Evolutionary conservation across 2,113 vertebrate genomes (phyloP), one percentile per base, ranked within the genome.

Genomic region (Centropristis striata): DNA sequence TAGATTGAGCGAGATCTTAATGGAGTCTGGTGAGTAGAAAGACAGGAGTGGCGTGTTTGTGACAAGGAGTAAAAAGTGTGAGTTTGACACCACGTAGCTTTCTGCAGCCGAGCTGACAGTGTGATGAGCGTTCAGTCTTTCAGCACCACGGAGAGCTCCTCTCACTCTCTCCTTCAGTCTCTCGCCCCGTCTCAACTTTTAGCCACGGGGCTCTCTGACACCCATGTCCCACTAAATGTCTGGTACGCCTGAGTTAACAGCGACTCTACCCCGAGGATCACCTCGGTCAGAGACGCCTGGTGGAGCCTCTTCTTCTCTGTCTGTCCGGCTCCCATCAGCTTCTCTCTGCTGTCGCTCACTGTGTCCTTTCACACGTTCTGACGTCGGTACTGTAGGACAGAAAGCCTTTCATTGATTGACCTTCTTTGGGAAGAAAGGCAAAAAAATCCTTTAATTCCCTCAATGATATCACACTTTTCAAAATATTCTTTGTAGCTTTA

Each of bases 141-240:
- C 90, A 92, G 90, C 80, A 90, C 93, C 88, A 41, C 0, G 59
- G 85, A 88, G 88, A 93, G 90, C 90, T 82, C 88, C 75, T 27
- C 14, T 71, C 59, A 37, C 46, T 54, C 72, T 53, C 41, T 47
- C 36, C 15, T 4, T 18, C n/a, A 15, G 32, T 57, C 61, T 10
- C 75, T 69, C 51, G 14, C 51, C 65, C 54, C 23, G 58, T 77
- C 71, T 88, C 64, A 46, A 25, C 71, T 51, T 61, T 27, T 21
- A 67, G 75, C 81, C 78, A 39, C 5, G 27, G 80, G 80, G 78
- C 68, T 59, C 49, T 39, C 51, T 65, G 70, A 72, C 85, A 83
- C 65, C 58, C 59, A 23, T 28, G 23, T 59, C 69, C 42, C 27
- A 55, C 78, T 81, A 86, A 83, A 84, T 74, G 75, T 72, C 73